Conservation (phyloP, 2,888 invertebrate species). For the Epirrhoe tristata region DNA sequence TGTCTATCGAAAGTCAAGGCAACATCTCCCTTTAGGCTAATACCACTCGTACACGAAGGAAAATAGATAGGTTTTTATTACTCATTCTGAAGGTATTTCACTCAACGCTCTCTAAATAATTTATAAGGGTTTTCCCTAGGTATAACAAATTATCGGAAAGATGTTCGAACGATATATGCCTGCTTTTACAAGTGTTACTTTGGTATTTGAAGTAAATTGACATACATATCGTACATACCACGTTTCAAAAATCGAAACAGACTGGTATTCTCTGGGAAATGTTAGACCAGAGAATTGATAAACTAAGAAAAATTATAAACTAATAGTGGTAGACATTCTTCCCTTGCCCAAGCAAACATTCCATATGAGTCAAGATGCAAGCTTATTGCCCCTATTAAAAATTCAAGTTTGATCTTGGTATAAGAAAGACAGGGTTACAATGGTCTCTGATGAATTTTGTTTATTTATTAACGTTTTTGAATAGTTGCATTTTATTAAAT, state of each 20-base stretch:
- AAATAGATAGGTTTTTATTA: slow-evolving; percentile 47
- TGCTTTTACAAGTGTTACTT: background rate
- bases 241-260: background rate
- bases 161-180: slow-evolving; percentile 16
- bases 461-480: no score
- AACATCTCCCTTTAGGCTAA: background rate
- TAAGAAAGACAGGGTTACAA: no score
- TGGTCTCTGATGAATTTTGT: no score
- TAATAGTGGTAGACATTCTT: no score
- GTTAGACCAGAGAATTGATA: no score
- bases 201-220: background rate
- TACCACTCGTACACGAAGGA: slow-evolving; percentile 19
- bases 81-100: slow-evolving; percentile 39
- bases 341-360: no score
- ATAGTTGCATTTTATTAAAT: no score
- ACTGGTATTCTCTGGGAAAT: no score
- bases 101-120: slow-evolving; percentile 45
- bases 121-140: slow-evolving; percentile 49
- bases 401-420: no score
- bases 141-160: slow-evolving; percentile 38
- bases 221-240: background rate
- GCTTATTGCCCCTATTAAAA: no score
- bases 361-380: no score
- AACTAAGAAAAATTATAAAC: no score
- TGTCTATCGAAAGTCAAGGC: background rate